A percentile compares a stretch with the other conserved stretches of the same genome.
These are phyloP conservation scores for Hyalella azteca DNA, from an alignment of 2,888 invertebrate genomes.

Conservation along the genomic window DNA sequence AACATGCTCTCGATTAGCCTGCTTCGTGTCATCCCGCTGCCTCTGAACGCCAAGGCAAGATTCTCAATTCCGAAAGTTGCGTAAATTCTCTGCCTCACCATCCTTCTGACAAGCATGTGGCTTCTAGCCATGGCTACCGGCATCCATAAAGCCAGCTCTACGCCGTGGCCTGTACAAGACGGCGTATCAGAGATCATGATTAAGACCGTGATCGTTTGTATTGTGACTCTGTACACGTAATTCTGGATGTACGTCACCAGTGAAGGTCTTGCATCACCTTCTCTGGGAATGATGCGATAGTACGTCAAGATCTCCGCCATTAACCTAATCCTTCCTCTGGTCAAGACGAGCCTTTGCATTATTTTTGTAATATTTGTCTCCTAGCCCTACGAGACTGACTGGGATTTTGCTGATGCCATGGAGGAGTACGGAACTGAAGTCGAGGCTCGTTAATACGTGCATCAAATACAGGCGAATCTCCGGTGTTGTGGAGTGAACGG, in stretches of 20 bases:
- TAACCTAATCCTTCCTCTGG: neutral
- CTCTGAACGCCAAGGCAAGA: too few relatives aligned
- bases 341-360: neutral
- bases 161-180: too few relatives aligned
- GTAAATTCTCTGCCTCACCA: too few relatives aligned
- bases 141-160: too few relatives aligned
- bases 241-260: slow-evolving; percentile 5
- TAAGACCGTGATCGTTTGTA: neutral
- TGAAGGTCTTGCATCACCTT: neutral
- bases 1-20: too few relatives aligned
- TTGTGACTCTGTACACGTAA: neutral
- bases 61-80: too few relatives aligned
- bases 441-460: neutral
- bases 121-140: too few relatives aligned
- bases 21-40: too few relatives aligned
- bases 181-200: too few relatives aligned
- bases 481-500: neutral
- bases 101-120: too few relatives aligned
- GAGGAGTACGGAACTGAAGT: neutral
- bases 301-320: neutral
- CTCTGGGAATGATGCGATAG: neutral
- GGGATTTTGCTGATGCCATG: neutral
- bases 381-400: neutral
- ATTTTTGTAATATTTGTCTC: neutral
- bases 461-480: neutral